Conservation (phyloP, 2,888 invertebrate genomes). For the Aphidoletes aphidimyza region DNA sequence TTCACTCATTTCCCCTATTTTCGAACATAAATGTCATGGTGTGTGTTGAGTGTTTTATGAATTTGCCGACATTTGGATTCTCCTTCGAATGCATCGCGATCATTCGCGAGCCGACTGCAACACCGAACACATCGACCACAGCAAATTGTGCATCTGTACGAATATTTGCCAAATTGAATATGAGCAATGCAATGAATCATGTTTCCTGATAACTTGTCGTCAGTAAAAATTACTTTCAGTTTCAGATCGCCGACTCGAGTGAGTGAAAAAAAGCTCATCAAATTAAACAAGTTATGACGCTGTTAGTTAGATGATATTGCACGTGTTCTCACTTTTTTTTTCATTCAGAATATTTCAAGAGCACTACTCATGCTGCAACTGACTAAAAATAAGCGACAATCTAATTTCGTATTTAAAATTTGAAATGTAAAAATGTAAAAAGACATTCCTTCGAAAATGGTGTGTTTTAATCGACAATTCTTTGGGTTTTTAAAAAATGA, state of each 20-base stretch:
- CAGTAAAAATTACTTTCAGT: background rate
- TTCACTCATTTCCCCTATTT: slow-evolving; percentile 54
- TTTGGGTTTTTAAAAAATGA: too few species aligned
- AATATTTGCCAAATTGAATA: background rate
- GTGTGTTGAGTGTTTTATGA: background rate
- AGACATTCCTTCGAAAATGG: background rate
- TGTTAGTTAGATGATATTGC: slow-evolving; percentile 5
- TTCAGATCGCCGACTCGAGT: background rate
- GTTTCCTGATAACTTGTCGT: too few species aligned
- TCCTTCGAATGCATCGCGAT: background rate
- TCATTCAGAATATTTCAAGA: slow-evolving; percentile 7
- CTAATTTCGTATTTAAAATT: too few species aligned
- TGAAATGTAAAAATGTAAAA: too few species aligned
- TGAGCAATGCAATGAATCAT: background rate
- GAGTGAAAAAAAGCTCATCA: background rate
- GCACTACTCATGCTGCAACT: background rate
- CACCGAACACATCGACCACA: background rate
- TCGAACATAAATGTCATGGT: background rate
- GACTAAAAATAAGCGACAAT: slow-evolving; percentile 9
- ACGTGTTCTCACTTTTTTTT: slow-evolving; percentile 8
- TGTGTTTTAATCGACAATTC: too few species aligned
- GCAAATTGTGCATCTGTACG: background rate
- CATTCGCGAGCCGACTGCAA: slow-evolving; percentile 7
- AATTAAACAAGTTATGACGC: too few species aligned
- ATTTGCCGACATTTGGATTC: background rate